phyloP scores from a whole-genome alignment of 2,797 vertebrate genomes.

The Streptopelia turtur region DNA sequence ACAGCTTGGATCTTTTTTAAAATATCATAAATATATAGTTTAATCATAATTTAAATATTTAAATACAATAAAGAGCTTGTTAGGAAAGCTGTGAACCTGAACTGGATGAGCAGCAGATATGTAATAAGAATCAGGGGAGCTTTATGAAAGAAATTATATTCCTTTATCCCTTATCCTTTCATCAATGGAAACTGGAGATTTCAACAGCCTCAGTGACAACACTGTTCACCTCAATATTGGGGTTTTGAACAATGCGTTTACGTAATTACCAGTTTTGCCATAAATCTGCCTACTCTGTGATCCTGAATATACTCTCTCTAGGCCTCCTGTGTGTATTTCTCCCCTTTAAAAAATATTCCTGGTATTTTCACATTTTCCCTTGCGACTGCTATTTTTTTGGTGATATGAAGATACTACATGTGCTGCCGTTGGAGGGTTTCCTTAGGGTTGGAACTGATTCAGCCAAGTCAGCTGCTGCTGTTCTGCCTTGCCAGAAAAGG shows the following conservation, averaged over 20 bases:
- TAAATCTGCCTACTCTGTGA: background rate
- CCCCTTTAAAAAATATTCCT: background rate
- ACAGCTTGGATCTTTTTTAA: background rate
- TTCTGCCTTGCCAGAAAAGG: background rate
- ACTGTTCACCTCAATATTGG: background rate
- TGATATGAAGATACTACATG: background rate
- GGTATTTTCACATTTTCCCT: background rate
- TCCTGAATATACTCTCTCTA: background rate
- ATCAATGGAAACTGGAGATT: background rate
- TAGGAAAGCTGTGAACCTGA: background rate
- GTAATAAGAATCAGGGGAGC: background rate
- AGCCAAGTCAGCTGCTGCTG: background rate
- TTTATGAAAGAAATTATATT: background rate
- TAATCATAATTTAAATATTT: background rate
- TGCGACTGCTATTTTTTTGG: background rate
- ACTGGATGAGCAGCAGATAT: background rate
- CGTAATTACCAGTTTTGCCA: background rate
- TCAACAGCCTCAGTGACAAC: background rate
- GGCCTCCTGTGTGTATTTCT: background rate
- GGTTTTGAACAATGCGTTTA: background rate
- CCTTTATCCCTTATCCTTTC: background rate
- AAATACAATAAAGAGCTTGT: background rate
- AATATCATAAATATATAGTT: background rate
- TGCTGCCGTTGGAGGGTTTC: background rate
- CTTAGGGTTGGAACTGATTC: background rate